A percentile compares a stretch with the other conserved stretches of the same genome.
Evolutionary conservation across 2,113 vertebrate genomes (phyloP).

Genomic region (Lepidothrix coronata): DNA sequence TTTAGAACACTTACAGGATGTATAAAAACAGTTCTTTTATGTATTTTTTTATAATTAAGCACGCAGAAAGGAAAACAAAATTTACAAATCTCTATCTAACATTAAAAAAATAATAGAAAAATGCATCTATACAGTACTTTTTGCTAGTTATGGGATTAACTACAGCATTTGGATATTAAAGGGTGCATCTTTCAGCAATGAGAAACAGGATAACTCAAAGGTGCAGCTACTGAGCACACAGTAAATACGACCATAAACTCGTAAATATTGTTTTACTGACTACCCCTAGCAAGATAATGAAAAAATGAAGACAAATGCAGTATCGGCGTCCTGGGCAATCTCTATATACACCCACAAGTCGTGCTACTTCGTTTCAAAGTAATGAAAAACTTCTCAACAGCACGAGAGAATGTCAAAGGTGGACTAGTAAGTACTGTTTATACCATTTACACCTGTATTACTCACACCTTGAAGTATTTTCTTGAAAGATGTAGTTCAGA

Average conservation of each 20-base stretch:
- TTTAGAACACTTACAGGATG: background rate
- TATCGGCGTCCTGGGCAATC: background rate
- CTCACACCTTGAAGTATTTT: background rate
- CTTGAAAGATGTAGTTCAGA: background rate
- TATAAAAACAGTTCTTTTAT: background rate
- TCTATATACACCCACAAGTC: background rate
- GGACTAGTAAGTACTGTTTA: background rate
- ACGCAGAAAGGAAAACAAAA: background rate
- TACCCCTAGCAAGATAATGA: background rate
- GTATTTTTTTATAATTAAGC: background rate
- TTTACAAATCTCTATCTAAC: background rate
- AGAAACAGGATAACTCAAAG: background rate
- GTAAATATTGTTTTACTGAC: background rate
- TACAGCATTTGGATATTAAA: background rate
- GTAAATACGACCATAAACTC: background rate
- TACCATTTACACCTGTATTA: background rate
- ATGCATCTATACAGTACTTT: background rate
- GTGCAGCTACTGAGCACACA: background rate
- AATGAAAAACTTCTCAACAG: background rate
- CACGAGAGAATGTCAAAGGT: background rate
- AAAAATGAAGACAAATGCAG: background rate
- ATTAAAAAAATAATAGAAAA: background rate
- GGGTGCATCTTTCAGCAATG: background rate
- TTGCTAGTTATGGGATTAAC: background rate
- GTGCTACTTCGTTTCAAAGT: background rate